Evolutionary conservation across 2,888 invertebrate genomes (phyloP).

Genomic region (Galerucella nymphaeae): DNA sequence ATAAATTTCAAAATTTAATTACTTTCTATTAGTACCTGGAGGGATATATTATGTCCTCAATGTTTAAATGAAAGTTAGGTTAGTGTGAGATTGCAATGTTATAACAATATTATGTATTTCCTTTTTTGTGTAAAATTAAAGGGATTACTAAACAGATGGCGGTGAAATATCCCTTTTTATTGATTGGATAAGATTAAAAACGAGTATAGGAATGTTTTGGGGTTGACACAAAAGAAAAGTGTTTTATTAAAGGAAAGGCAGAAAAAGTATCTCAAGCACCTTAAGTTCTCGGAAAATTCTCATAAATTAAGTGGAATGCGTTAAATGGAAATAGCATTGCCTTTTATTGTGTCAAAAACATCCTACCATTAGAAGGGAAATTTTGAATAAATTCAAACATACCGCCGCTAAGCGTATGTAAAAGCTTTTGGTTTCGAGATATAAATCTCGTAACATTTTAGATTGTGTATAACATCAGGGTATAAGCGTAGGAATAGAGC

Average conservation of each 20-base stretch:
- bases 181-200: neutral
- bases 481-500: slow-evolving; percentile 41
- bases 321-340: slow-evolving; percentile 34
- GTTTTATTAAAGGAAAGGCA: slow-evolving; percentile 13
- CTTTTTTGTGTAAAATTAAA: neutral
- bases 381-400: slow-evolving; percentile 43
- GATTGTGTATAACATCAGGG: slow-evolving; percentile 25
- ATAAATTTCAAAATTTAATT: neutral
- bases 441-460: slow-evolving; percentile 44
- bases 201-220: neutral
- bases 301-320: slow-evolving; percentile 35
- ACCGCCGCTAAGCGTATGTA: slow-evolving; percentile 41
- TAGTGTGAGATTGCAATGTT: too few species aligned
- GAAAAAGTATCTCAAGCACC: slow-evolving; percentile 19
- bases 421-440: slow-evolving; percentile 43
- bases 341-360: slow-evolving; percentile 39
- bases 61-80: too few species aligned
- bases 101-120: too few species aligned
- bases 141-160: neutral
- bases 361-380: slow-evolving; percentile 35
- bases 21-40: too few species aligned
- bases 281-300: slow-evolving; percentile 21
- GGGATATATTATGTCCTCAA: too few species aligned
- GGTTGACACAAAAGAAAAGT: slow-evolving; percentile 8
- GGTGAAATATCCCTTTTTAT: neutral